Conservation (phyloP, 2,113 vertebrate species). For the Silurus glanis region DNA sequence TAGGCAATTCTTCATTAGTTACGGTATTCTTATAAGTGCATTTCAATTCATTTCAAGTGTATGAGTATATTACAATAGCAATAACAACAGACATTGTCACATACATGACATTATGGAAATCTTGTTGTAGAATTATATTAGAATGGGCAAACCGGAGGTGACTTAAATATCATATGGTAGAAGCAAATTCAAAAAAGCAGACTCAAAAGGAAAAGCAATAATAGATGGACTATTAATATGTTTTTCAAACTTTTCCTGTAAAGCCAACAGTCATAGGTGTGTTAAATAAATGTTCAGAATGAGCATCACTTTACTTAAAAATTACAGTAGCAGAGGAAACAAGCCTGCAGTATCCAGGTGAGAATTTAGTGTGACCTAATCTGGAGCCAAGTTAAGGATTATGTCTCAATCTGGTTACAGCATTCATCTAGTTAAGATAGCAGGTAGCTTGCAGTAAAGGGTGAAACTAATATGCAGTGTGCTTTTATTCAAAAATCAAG, state of each 20-base stretch:
- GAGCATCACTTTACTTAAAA: not conserved
- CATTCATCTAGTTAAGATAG: not conserved
- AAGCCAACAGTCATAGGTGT: not conserved
- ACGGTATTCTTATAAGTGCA: not conserved
- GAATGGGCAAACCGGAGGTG: not conserved
- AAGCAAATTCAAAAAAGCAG: not conserved
- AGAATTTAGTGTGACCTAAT: not conserved
- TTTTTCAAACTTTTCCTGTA: not conserved
- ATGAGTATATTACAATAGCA: not conserved
- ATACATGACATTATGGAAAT: not conserved
- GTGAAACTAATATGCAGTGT: not conserved
- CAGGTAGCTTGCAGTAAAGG: not conserved
- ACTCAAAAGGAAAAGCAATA: not conserved
- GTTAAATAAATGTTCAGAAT: not conserved
- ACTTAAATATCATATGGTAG: not conserved
- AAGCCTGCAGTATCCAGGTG: not conserved
- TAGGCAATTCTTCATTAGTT: not conserved
- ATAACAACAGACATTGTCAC: not conserved
- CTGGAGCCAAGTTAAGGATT: not conserved
- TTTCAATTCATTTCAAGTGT: not conserved
- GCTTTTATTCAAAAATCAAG: not conserved
- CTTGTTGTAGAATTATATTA: not conserved
- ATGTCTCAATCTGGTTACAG: not conserved
- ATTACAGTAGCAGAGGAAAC: not conserved
- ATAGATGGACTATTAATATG: not conserved